A percentile compares a stretch with the other conserved stretches of the same genome.
These are phyloP conservation scores for Geopemphigus sp. DNA, from an alignment of 1,140 invertebrate species.

Conservation along the genomic window DNA sequence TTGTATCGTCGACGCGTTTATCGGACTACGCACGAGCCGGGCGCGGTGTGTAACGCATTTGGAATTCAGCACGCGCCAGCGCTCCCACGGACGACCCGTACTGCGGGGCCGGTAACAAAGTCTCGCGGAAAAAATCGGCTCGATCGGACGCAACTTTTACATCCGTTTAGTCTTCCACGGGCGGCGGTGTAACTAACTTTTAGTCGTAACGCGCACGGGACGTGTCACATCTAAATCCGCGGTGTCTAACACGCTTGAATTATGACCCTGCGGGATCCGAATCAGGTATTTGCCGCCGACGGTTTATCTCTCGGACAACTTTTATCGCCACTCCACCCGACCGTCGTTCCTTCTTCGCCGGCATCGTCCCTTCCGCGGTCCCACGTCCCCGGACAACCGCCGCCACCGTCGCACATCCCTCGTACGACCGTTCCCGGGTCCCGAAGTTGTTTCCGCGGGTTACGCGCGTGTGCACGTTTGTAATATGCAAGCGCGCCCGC, in stretches of 20 bases:
- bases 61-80: constrained; percentile 10
- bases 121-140: constrained; percentile 14
- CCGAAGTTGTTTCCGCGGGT: too few relatives aligned
- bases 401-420: too few relatives aligned
- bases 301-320: constrained; percentile 29
- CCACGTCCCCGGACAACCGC: too few relatives aligned
- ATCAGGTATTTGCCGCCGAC: not conserved
- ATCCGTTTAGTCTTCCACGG: constrained; percentile 6
- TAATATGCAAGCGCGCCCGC: too few relatives aligned
- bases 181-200: constrained; percentile 12
- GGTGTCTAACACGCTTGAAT: constrained; percentile 27
- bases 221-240: constrained; percentile 15
- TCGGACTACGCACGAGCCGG: not conserved
- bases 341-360: too few relatives aligned
- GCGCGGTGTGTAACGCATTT: not conserved
- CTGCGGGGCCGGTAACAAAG: not conserved
- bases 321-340: not conserved
- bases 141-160: constrained; percentile 34
- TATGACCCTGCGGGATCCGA: constrained; percentile 7
- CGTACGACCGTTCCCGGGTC: too few relatives aligned
- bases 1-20: too few relatives aligned
- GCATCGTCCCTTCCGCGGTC: too few relatives aligned
- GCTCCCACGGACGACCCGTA: not conserved
- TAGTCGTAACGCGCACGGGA: constrained; percentile 2
- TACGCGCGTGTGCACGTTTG: too few relatives aligned